A percentile compares a stretch with the other conserved stretches of the same genome.
These are phyloP conservation scores for Cyclina sinensis DNA, from an alignment of 1,140 invertebrate species.

Conservation along the genomic window DNA sequence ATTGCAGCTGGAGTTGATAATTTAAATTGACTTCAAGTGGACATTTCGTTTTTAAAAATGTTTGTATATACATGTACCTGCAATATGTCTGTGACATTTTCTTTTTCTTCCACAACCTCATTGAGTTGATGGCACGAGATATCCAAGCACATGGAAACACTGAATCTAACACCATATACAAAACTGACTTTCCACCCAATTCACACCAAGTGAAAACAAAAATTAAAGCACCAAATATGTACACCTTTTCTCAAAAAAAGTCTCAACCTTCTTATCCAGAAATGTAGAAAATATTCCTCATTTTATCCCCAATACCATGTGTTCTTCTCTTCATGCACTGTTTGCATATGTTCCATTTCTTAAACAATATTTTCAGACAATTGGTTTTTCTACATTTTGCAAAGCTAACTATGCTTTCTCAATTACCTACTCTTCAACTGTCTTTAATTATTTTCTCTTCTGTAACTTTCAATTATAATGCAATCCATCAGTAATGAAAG, in stretches of 20 bases:
- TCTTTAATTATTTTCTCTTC: conserved; percentile 6
- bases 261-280: too few relatives aligned
- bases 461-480: conserved; percentile 10
- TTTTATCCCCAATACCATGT: too few relatives aligned
- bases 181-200: not conserved
- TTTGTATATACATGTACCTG: too few relatives aligned
- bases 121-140: conserved; percentile 37
- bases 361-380: too few relatives aligned
- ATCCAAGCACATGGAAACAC: conserved; percentile 31
- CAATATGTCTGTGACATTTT: conserved; percentile 55
- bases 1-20: too few relatives aligned
- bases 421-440: not conserved
- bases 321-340: too few relatives aligned
- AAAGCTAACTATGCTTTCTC: conserved; percentile 7
- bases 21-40: too few relatives aligned
- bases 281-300: too few relatives aligned
- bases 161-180: conserved; percentile 17
- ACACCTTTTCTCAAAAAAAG: too few relatives aligned
- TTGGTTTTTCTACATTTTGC: not conserved
- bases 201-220: not conserved
- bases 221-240: too few relatives aligned
- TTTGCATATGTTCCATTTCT: too few relatives aligned
- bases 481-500: not conserved
- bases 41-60: too few relatives aligned
- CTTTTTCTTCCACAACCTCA: conserved; percentile 61